phyloP scores from a whole-genome alignment of 2,888 invertebrate species.

The Epistrophe grossulariae region DNA sequence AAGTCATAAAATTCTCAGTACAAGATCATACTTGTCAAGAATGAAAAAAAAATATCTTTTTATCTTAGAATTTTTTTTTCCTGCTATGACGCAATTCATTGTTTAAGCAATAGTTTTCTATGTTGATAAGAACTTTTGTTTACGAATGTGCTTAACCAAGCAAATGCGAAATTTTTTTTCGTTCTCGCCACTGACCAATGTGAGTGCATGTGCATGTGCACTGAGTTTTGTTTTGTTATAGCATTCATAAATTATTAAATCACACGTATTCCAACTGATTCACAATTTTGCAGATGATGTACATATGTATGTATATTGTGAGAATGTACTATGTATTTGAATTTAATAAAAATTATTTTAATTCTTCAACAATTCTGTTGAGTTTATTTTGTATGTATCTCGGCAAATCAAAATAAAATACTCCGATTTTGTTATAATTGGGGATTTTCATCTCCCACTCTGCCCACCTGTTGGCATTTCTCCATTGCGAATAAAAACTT shows the following conservation, averaged over 20 bases:
- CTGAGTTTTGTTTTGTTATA: slow-evolving; percentile 14
- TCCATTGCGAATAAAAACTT: slow-evolving; percentile 27
- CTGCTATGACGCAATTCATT: slow-evolving; percentile 18
- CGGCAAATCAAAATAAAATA: background rate
- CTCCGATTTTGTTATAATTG: slow-evolving; percentile 10
- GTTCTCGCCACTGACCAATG: background rate
- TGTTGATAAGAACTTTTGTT: slow-evolving; percentile 39
- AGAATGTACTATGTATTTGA: background rate
- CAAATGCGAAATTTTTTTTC: background rate
- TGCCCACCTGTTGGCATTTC: slow-evolving; percentile 33
- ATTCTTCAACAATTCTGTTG: background rate
- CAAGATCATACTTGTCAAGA: background rate
- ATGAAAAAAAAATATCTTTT: slow-evolving; percentile 1
- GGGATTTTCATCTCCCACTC: slow-evolving; percentile 15
- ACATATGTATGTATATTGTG: background rate
- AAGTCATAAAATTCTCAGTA: slow-evolving; percentile 11
- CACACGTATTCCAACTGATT: slow-evolving; percentile 15
- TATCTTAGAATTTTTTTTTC: background rate
- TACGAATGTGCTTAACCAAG: slow-evolving; percentile 30
- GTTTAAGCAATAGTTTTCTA: slow-evolving; percentile 3
- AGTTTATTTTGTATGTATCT: slow-evolving; percentile 13
- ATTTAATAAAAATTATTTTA: slow-evolving; percentile 6
- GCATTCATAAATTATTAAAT: slow-evolving; percentile 19
- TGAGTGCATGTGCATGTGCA: background rate
- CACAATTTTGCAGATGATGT: background rate